phyloP scores from a whole-genome alignment of 2,797 vertebrate genomes.

The Taeniopygia guttata region DNA sequence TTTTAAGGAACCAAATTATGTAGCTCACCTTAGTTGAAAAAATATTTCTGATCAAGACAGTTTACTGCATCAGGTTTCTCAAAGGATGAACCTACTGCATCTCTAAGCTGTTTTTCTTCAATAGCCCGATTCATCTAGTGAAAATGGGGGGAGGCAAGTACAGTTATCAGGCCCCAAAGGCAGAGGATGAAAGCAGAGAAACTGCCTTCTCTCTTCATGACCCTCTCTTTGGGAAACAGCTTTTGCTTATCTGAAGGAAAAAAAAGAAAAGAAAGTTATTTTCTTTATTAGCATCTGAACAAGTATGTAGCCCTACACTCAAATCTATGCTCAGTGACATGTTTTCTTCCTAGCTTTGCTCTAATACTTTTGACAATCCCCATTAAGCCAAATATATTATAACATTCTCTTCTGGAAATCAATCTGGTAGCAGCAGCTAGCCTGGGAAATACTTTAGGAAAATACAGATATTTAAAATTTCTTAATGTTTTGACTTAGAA shows the following conservation, averaged over 20 bases:
- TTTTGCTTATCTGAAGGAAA: conserved; percentile 1
- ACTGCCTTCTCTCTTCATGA: not conserved
- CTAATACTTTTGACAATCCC: not conserved
- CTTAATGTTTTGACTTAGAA: not conserved
- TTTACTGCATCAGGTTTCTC: conserved; percentile 23
- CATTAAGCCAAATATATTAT: not conserved
- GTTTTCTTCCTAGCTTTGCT: not conserved
- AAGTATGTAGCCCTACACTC: not conserved
- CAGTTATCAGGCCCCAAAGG: conserved; percentile 14
- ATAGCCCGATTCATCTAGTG: conserved; percentile 19
- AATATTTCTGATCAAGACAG: conserved; percentile 18
- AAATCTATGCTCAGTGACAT: not conserved
- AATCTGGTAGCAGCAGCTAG: not conserved
- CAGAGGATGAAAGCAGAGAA: conserved; percentile 25
- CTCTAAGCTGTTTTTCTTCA: conserved; percentile 44
- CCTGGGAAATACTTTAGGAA: not conserved
- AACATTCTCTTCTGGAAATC: not conserved
- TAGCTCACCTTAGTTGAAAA: not conserved
- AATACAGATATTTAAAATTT: not conserved
- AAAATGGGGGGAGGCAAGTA: not conserved
- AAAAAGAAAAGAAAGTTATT: not conserved
- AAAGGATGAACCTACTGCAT: conserved; percentile 35
- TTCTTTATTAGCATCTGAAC: not conserved
- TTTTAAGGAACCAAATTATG: conserved; percentile 7
- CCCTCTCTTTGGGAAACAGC: conserved; percentile 22